Evolutionary conservation across 1,140 invertebrate genomes (phyloP).

Genomic region (Heliothis virescens): DNA sequence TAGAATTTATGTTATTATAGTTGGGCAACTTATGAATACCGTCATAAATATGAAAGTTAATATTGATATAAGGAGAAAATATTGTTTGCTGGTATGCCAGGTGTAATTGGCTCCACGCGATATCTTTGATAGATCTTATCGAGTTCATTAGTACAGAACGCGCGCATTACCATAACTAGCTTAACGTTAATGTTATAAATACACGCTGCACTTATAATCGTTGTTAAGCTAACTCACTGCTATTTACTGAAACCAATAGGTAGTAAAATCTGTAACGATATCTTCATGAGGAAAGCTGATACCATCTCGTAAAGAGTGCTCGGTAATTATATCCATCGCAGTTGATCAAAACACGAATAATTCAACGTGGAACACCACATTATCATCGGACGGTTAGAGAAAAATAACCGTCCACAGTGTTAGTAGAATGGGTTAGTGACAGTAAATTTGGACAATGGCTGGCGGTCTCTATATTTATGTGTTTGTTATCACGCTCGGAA

Average conservation of each 20-base stretch:
- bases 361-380: conserved; percentile 43
- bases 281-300: not conserved
- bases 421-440: conserved; percentile 61
- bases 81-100: conserved; percentile 22
- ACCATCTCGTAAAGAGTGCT: not conserved
- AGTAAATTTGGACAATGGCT: conserved; percentile 72
- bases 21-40: conserved; percentile 37
- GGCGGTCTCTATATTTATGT: conserved; percentile 71
- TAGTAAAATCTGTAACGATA: not conserved
- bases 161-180: conserved; percentile 37
- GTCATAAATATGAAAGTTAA: conserved; percentile 44
- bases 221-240: not conserved
- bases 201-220: not conserved
- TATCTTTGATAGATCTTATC: conserved; percentile 43
- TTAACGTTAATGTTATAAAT: conserved; percentile 12
- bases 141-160: conserved; percentile 38
- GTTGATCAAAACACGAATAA: conserved; percentile 38
- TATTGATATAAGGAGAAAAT: conserved; percentile 32
- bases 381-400: conserved; percentile 49
- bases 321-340: conserved; percentile 11
- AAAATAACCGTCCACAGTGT: conserved; percentile 57
- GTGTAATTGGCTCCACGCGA: conserved; percentile 38
- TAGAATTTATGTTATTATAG: conserved; percentile 58
- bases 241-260: not conserved
- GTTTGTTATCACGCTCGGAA: conserved; percentile 75